Base-by-base conservation (phyloP, 1,140 invertebrate genomes). In the Cepaea nemoralis region DNA sequence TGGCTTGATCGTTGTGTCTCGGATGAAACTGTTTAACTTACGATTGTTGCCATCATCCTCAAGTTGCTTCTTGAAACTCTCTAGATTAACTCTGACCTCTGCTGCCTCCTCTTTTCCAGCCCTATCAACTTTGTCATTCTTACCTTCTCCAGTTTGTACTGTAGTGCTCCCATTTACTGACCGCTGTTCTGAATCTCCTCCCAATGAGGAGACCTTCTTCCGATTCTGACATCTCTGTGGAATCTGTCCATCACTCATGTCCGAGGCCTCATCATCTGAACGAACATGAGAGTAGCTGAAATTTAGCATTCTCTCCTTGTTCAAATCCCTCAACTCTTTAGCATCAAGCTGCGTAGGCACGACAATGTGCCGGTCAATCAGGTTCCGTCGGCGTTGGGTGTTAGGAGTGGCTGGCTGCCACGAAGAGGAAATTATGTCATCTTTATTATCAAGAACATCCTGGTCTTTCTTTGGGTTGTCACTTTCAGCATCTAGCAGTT, bases 291-390 rank as follows among this genome's bases (percentile, higher is more conserved):
- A 81, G 37, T 83, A 83, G 42, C 80, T 83, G 33, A 81, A 83
- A 39, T 83, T 83, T 12, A 83, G 42, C 27, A 37, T 42, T n/a
- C 83, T 67, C 48, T 42, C 69, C 0, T 84, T 80, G 12, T 85
- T 82, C 31, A 80, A 73, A 66, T 86, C 83, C 70, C 55, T 59
- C 22, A 84, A 59, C 16, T 85, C 81, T 42, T 77, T 74, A 8
- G 82, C 77, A 77, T 82, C 81, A 14, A 85, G 70, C 40, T 84
- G 40, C 5, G 81, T 69, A n/a, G 50, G 71, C 0, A 86, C 86
- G 12, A 77, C 69, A 16, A 83, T 77, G 74, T 87, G 85, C 35
- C 69, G 55, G 63, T 87, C 83, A 69, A 87, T 85, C 35, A 87
- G 83, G n/a, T 74, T 40, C 12, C 86, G 76, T 33, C 80, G 70